phyloP scores from a whole-genome alignment of 2,797 vertebrate genomes.

The Xenentodon cancila region DNA sequence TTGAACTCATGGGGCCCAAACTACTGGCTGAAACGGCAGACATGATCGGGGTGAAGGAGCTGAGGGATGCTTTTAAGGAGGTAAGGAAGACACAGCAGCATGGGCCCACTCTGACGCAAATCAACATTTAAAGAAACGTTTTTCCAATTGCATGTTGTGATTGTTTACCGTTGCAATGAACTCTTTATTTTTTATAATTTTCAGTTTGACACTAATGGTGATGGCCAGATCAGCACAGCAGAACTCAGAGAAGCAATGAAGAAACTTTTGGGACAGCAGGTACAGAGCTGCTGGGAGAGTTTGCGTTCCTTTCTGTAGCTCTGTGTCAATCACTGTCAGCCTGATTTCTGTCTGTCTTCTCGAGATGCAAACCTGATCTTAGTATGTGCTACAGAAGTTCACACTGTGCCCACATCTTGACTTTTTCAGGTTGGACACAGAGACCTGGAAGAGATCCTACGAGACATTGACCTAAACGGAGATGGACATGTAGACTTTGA shows the following conservation, averaged over 20 bases:
- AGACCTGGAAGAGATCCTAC: slow-evolving; percentile 96
- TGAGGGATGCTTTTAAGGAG: slow-evolving; percentile 96
- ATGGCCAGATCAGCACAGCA: slow-evolving; percentile 95
- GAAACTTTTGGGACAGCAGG: slow-evolving; percentile 95
- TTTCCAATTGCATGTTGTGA: background rate
- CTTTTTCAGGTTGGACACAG: slow-evolving; percentile 88
- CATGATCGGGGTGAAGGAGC: slow-evolving; percentile 98
- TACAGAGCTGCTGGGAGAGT: slow-evolving; percentile 44
- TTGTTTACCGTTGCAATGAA: background rate
- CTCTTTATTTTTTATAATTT: slow-evolving; percentile 42
- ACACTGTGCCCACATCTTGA: slow-evolving; percentile 11
- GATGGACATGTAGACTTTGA: slow-evolving; percentile 98
- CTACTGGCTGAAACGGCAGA: slow-evolving; percentile 96
- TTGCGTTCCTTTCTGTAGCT: slow-evolving; percentile 7
- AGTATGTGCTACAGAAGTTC: slow-evolving; percentile 11
- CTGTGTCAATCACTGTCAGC: slow-evolving; percentile 32
- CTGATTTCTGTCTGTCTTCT: slow-evolving; percentile 15
- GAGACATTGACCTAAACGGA: slow-evolving; percentile 97
- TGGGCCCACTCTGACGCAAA: too few relatives aligned
- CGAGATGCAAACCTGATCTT: background rate
- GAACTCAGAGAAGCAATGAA: slow-evolving; percentile 98
- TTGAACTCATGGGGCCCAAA: slow-evolving; percentile 98
- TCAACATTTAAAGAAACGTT: too few relatives aligned
- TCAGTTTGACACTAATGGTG: slow-evolving; percentile 97
- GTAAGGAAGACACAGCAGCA: slow-evolving; percentile 67